Base-by-base conservation (phyloP, 2,113 vertebrate genomes). In the Glaucidium brasilianum region DNA sequence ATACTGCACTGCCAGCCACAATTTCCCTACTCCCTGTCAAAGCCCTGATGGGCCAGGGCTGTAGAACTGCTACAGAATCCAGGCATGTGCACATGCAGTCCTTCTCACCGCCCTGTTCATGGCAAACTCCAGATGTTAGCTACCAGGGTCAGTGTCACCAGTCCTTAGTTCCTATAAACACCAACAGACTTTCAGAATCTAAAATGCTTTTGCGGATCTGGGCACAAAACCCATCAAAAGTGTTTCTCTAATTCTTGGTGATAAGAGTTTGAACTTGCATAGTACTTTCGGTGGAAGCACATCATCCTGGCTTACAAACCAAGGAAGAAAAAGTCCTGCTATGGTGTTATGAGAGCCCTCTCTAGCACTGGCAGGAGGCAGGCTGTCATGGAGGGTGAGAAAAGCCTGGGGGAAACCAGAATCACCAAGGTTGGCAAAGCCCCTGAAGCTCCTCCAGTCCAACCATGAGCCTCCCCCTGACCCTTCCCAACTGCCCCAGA, bases 341-440 rank as follows among this genome's bases (percentile, higher is more conserved):
- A 45, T n/a, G 67, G 4, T 2, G 55, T 17, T 27, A 1, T 0
- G 27, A 52, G 34, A 68, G 43, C 9, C 80, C 32, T 27, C 37
- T 9, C 73, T 3, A 37, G 49, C 6, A 52, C 1, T 0, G 0
- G 53, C 62, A 59, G 25, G 0, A 16, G 53, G 17, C 53, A 43
- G n/a, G 25, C 53, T 80, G 68, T 4, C 19, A 41, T 14, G 21
- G 5, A 27, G 60, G 52, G 37, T 59, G 67, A 49, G 41, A 79
- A 37, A 6, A 49, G 72, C 45, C 27, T 5, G 20, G 20, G 21
- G 43, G 67, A 83, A 59, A 63, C 5, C 59, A 69, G 30, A 52
- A 43, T 43, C 43, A 43, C 17, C 16, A 7, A 43, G 43, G 16
- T 17, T 43, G 43, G 43, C 16, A 43, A 43, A 43, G 43, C 3